These are phyloP conservation scores for Pollenia labialis DNA, from an alignment of 2,888 invertebrate species.

Conservation along the genomic window DNA sequence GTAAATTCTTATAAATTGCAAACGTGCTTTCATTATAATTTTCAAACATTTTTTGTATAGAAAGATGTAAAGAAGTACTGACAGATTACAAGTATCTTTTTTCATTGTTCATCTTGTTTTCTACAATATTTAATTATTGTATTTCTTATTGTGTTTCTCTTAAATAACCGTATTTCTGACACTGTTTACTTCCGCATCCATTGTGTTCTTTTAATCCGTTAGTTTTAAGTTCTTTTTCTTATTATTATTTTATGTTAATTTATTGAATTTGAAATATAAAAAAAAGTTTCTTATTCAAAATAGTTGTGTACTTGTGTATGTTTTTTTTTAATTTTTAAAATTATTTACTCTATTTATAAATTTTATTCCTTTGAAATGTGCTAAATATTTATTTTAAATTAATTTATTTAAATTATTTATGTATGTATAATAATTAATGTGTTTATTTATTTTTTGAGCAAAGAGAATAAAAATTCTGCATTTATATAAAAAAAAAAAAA, in stretches of 20 bases:
- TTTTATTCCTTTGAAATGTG: conserved; percentile 28
- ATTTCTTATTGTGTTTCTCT: background rate
- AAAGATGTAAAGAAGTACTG: background rate
- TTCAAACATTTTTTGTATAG: background rate
- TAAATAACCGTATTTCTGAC: conserved; percentile 40
- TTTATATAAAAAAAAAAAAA: conserved; percentile 52
- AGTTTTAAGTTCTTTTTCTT: conserved; percentile 47
- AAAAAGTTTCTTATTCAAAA: conserved; percentile 34
- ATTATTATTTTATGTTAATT: conserved; percentile 39
- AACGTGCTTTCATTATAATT: conserved; percentile 58
- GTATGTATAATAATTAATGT: conserved; percentile 54
- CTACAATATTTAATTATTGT: conserved; percentile 8
- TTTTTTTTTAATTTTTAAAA: background rate
- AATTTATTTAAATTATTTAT: conserved; percentile 65
- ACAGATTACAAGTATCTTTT: conserved; percentile 1
- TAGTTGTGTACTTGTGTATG: background rate
- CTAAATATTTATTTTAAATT: conserved; percentile 62
- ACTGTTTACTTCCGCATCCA: conserved; percentile 49
- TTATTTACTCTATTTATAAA: conserved; percentile 8
- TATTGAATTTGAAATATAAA: conserved; percentile 28
- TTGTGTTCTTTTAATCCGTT: conserved; percentile 54
- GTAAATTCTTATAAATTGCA: conserved; percentile 28
- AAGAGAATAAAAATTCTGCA: conserved; percentile 69
- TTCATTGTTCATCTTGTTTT: background rate
- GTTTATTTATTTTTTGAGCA: conserved; percentile 66